These are phyloP conservation scores for Pseudochaenichthys georgianus DNA, from an alignment of 2,797 vertebrate species.

Conservation along the genomic window DNA sequence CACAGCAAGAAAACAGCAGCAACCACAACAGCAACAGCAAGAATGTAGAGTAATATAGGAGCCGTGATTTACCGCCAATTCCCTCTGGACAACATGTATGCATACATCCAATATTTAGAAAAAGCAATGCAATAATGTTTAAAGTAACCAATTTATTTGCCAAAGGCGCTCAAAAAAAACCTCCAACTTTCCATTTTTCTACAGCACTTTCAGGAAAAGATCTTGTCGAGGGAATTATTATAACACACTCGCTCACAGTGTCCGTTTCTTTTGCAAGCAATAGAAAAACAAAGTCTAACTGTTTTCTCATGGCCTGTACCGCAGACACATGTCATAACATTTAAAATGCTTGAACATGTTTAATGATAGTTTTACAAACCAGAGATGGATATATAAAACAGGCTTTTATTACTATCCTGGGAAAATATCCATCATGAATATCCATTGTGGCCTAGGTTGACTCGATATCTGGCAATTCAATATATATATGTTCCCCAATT, in stretches of 20 bases:
- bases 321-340: background rate
- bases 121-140: slow-evolving; percentile 22
- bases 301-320: background rate
- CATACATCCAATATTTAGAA: background rate
- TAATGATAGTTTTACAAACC: no score
- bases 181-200: background rate
- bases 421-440: no score
- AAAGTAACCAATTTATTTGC: slow-evolving; percentile 5
- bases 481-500: no score
- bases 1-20: slow-evolving; percentile 27
- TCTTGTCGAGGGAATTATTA: background rate
- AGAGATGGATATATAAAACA: no score
- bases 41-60: slow-evolving; percentile 5
- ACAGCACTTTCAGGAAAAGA: background rate
- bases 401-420: no score
- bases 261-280: background rate
- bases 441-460: no score
- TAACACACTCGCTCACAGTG: background rate
- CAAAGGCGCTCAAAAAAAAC: no score
- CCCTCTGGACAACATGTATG: slow-evolving; percentile 10
- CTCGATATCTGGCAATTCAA: no score
- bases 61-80: slow-evolving; percentile 1
- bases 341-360: background rate
- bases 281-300: background rate
- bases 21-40: background rate